Conservation (phyloP, 2,888 invertebrate species). For the Acanthosepion lycidas region DNA sequence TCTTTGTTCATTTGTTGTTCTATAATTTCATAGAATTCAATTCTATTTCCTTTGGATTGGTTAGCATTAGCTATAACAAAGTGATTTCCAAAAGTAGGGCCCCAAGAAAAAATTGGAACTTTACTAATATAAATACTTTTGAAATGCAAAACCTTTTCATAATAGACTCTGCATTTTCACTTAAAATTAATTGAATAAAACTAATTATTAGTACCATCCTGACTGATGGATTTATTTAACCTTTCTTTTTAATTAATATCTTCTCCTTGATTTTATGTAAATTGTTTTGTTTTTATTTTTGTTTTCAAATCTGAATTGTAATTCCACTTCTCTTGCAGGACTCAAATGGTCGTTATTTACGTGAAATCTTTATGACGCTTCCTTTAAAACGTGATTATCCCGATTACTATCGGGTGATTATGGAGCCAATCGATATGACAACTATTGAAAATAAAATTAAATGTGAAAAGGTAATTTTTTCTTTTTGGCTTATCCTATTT, state of each 20-base stretch:
- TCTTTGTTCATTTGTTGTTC: too few relatives aligned
- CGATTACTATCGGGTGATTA: conserved; percentile 94
- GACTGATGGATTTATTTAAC: too few relatives aligned
- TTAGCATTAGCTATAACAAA: too few relatives aligned
- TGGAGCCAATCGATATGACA: conserved; percentile 94
- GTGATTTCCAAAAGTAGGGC: too few relatives aligned
- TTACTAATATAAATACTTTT: too few relatives aligned
- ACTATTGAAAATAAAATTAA: conserved; percentile 94
- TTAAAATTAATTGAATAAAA: too few relatives aligned
- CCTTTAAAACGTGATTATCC: conserved; percentile 95
- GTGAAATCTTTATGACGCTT: conserved; percentile 95
- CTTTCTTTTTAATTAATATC: neutral
- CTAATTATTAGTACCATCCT: too few relatives aligned
- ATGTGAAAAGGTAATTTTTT: conserved; percentile 77
- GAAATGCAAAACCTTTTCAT: too few relatives aligned
- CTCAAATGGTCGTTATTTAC: conserved; percentile 87
- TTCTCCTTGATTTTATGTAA: neutral
- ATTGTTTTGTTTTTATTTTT: neutral
- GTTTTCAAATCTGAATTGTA: neutral
- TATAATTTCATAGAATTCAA: too few relatives aligned
- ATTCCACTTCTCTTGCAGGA: conserved; percentile 76
- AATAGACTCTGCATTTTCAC: too few relatives aligned
- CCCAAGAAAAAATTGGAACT: too few relatives aligned
- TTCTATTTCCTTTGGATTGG: too few relatives aligned
- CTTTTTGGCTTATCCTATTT: neutral